These are phyloP conservation scores for Platyrinchus mystaceus DNA, from an alignment of 2,797 vertebrate genomes.

Conservation along the genomic window DNA sequence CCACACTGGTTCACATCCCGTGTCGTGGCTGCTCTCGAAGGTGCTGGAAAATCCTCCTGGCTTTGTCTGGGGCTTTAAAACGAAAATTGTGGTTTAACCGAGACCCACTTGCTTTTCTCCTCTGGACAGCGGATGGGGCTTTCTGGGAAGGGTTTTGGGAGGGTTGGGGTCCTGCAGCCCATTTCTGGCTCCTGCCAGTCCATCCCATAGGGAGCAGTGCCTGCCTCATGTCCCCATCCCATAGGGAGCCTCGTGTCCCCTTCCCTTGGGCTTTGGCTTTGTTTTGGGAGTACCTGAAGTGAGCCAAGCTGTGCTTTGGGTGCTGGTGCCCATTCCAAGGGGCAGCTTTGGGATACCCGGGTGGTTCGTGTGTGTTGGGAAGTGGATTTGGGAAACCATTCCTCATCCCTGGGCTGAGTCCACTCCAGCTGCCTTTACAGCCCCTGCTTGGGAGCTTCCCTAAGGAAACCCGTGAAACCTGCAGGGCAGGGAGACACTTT, in stretches of 20 bases:
- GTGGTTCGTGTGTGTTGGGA: rapidly evolving
- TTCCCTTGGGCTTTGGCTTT: background rate
- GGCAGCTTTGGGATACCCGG: background rate
- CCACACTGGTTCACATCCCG: rapidly evolving
- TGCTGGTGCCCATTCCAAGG: background rate
- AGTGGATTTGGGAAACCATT: background rate
- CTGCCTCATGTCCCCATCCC: background rate
- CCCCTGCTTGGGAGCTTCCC: background rate
- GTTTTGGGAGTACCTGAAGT: rapidly evolving
- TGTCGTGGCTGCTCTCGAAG: background rate
- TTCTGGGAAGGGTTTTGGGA: background rate
- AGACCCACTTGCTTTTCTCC: rapidly evolving
- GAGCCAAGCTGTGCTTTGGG: rapidly evolving
- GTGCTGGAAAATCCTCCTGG: rapidly evolving
- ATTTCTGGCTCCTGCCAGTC: background rate
- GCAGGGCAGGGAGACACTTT: background rate
- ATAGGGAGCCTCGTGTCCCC: rapidly evolving
- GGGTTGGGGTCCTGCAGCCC: background rate
- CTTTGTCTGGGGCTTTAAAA: background rate
- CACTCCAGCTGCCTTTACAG: background rate
- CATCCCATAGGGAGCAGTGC: background rate
- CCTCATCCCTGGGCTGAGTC: background rate
- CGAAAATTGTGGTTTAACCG: rapidly evolving
- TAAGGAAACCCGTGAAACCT: background rate
- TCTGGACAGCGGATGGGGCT: background rate